These are phyloP conservation scores for Gouania willdenowi DNA, from an alignment of 2,797 vertebrate genomes.

Conservation along the genomic window DNA sequence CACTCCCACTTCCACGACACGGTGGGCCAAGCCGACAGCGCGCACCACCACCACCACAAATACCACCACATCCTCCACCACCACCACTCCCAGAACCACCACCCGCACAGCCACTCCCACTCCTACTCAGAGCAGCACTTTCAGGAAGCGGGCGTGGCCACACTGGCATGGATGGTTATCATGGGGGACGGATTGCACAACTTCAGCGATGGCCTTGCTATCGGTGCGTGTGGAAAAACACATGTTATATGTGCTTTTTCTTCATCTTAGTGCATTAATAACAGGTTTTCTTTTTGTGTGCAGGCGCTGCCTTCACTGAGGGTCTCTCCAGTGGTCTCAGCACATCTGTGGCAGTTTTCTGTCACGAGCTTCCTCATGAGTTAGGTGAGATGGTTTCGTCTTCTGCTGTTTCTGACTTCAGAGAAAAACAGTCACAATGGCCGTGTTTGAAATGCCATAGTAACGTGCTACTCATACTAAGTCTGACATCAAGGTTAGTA, in stretches of 20 bases:
- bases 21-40: conserved; percentile 87
- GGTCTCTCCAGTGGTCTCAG: conserved; percentile 93
- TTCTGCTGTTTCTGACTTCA: no score
- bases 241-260: no score
- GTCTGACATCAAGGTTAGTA: no score
- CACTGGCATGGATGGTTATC: conserved; percentile 97
- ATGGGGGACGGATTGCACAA: conserved; percentile 98
- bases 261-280: no score
- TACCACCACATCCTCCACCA: conserved; percentile 98
- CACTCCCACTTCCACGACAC: conserved; percentile 98
- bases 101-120: conserved; percentile 92
- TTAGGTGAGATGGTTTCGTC: conserved; percentile 85
- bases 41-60: conserved; percentile 95
- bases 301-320: conserved; percentile 94
- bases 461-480: no score
- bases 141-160: conserved; percentile 89
- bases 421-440: no score
- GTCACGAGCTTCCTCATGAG: conserved; percentile 94
- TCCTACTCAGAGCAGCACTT: conserved; percentile 90
- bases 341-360: conserved; percentile 96
- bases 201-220: conserved; percentile 92
- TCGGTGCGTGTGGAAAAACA: conserved; percentile 57
- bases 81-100: conserved; percentile 98
- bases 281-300: background rate
- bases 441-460: no score